Base-by-base conservation (phyloP, 2,888 invertebrate genomes). In the Melanargia galathea region DNA sequence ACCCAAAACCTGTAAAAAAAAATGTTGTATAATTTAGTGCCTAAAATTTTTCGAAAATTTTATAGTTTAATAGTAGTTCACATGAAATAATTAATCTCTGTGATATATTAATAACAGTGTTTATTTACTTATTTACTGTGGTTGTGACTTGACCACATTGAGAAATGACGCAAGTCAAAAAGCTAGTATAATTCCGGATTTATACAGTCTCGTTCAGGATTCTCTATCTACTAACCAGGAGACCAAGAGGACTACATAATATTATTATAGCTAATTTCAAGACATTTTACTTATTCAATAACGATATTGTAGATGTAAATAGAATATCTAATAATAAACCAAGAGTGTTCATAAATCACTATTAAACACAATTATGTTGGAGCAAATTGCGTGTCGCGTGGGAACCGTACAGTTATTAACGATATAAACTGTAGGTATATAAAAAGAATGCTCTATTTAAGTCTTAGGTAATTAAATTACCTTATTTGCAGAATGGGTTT, bases 1-100 rank as follows among this genome's bases (percentile, higher is more conserved):
- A 2, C 97, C 97, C 65, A 95, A 75, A 62, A 94, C 92, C 94
- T 94, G 82, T 46, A 79, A 81, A 68, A 62, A 71, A 71, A 35
- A 52, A 16, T 43, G 2, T 10, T 16, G 16, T 13, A n/a, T 7
- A 2, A 11, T 3, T 48, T n/a, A 48, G 10, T 13, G 35, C 11
- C n/a, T 13, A 43, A n/a, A 6, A 2, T 16, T 18, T 7, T 43
- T 2, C 18, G 43, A 18, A 43, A 43, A 2, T 43, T 40, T 40
- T 16, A 40, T 43, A 18, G 43, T 18, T 18, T 16, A 8, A 43
- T 43, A 1, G 13, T 35, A 35, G 8, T 8, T 30, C 30, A 30
- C 30, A 38, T 3, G 35, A 38, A 38, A 38, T 38, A 38, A 30
- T 13, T 38, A n/a, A 38, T 30, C 7, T 6, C 30, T 30, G 8